phyloP scores from a whole-genome alignment of 2,888 invertebrate genomes.

The Rhorus exstirpatorius region DNA sequence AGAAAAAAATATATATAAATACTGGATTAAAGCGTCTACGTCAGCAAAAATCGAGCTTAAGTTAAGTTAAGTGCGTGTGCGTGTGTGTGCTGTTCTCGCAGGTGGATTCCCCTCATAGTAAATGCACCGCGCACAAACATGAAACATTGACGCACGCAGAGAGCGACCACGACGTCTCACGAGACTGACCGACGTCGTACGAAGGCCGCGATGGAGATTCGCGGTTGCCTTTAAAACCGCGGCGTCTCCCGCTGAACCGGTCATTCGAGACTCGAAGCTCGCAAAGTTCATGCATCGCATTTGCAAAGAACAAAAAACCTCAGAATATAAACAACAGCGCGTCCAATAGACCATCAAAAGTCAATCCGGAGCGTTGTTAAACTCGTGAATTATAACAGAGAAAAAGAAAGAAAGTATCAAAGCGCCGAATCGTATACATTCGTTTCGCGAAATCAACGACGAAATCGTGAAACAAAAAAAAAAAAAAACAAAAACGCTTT shows the following conservation, averaged over 20 bases:
- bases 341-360: too few species aligned
- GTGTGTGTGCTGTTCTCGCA: neutral
- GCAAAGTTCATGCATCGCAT: conserved; percentile 46
- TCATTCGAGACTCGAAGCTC: conserved; percentile 65
- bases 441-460: neutral
- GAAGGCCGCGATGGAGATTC: conserved; percentile 53
- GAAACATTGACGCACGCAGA: too few species aligned
- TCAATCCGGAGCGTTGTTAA: neutral
- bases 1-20: neutral
- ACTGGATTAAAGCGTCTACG: neutral
- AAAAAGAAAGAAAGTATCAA: too few species aligned
- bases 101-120: conserved; percentile 34
- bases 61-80: too few species aligned
- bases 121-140: neutral
- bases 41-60: neutral
- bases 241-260: conserved; percentile 12
- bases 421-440: too few species aligned
- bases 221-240: conserved; percentile 56
- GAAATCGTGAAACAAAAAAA: conserved; percentile 5
- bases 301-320: neutral
- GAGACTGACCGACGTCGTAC: conserved; percentile 63
- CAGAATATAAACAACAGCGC: neutral
- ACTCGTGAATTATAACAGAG: too few species aligned
- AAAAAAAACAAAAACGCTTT: neutral
- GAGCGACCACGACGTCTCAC: conserved; percentile 24